Conservation (phyloP, 2,113 vertebrate species). For the Probosciger aterrimus region DNA sequence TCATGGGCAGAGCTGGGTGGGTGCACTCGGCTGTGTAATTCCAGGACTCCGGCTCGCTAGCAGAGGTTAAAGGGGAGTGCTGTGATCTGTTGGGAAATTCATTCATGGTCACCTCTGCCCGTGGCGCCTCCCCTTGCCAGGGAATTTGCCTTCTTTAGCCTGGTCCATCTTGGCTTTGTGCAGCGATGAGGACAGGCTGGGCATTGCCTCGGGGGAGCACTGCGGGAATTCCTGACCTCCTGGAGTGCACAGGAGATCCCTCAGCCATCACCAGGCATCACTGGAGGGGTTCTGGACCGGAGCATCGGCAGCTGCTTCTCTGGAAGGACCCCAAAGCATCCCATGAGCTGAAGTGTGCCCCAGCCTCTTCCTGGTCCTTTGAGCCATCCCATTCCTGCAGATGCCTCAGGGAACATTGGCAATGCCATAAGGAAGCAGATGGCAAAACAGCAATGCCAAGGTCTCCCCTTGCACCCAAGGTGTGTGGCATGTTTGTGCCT, state of each 20-base stretch:
- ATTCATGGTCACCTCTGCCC: neutral
- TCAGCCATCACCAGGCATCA: neutral
- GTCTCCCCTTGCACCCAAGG: neutral
- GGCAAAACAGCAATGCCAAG: neutral
- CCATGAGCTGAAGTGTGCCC: neutral
- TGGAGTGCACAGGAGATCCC: neutral
- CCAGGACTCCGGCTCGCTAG: neutral
- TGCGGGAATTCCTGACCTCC: neutral
- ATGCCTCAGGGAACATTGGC: neutral
- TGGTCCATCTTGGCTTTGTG: neutral
- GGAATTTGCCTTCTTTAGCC: neutral
- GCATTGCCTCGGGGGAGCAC: rapidly evolving
- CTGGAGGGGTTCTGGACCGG: neutral
- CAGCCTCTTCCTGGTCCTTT: neutral
- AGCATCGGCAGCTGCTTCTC: neutral
- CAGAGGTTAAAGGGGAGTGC: neutral
- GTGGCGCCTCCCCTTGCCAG: rapidly evolving
- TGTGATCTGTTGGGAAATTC: neutral
- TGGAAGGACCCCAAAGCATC: neutral
- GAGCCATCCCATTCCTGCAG: neutral
- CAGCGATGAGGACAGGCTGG: rapidly evolving
- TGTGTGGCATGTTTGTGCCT: neutral
- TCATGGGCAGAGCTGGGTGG: neutral
- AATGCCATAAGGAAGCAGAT: rapidly evolving
- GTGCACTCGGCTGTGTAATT: neutral